These are phyloP conservation scores for Heliconius congener DNA, from an alignment of 1,140 invertebrate species.

Conservation along the genomic window DNA sequence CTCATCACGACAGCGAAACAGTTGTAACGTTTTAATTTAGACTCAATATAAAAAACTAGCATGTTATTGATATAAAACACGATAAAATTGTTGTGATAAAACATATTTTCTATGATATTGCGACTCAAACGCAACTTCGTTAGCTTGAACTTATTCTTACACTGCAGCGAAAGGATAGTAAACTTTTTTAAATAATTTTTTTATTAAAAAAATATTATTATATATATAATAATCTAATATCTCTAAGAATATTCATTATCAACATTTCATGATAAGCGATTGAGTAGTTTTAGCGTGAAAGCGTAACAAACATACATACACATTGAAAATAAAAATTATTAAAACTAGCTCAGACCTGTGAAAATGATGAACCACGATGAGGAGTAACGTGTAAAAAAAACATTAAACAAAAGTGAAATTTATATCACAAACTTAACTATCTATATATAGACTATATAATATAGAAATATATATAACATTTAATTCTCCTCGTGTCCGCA, in stretches of 20 bases:
- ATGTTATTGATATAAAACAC: not conserved
- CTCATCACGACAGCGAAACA: constrained; percentile 20
- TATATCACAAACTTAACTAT: not conserved
- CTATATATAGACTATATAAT: not conserved
- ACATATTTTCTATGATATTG: not conserved
- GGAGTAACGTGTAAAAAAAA: not conserved
- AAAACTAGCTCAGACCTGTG: too few relatives aligned
- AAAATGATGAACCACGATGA: not conserved
- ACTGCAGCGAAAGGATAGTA: too few relatives aligned
- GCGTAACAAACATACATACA: too few relatives aligned
- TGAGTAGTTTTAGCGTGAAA: too few relatives aligned
- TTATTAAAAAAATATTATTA: too few relatives aligned
- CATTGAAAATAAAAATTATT: too few relatives aligned
- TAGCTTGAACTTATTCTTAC: too few relatives aligned
- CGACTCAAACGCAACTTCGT: too few relatives aligned
- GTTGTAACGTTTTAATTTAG: constrained; percentile 31
- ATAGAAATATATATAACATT: not conserved
- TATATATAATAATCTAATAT: too few relatives aligned
- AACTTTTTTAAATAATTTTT: too few relatives aligned
- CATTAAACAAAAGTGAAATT: not conserved
- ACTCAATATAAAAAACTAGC: not conserved
- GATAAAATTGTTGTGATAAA: not conserved
- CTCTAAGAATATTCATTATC: too few relatives aligned
- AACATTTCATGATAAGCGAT: too few relatives aligned
- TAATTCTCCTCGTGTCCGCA: not conserved